Percentiles rank a stretch among this genome's conserved stretches.
Evolutionary conservation across 1,140 invertebrate genomes (phyloP).

Genomic region (Drosophila pseudoananassae): DNA sequence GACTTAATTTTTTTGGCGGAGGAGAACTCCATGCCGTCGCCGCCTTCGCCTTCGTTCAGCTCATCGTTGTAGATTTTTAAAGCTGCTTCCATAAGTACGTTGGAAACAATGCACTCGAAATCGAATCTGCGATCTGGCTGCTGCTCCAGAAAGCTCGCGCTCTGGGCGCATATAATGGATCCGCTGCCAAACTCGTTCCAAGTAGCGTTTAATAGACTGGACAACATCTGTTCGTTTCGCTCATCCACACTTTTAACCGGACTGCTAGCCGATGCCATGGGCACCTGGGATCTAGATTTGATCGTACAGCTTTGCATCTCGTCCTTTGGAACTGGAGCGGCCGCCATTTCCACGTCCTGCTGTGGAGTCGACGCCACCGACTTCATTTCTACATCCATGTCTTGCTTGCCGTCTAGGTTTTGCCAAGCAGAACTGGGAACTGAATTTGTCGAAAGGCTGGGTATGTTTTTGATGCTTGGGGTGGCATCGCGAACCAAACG

Average conservation of each 20-base stretch:
- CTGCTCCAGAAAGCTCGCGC: constrained; percentile 84
- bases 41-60: constrained; percentile 31
- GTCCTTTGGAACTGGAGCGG: constrained; percentile 33
- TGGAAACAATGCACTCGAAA: constrained; percentile 85
- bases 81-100: constrained; percentile 88
- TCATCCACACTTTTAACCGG: constrained; percentile 83
- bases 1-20: constrained; percentile 83
- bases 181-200: constrained; percentile 86
- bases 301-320: constrained; percentile 9
- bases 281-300: background rate
- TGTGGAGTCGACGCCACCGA: constrained; percentile 58
- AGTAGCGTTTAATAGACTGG: constrained; percentile 86
- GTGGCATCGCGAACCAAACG: constrained; percentile 56
- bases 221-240: constrained; percentile 85
- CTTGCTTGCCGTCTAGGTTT: constrained; percentile 49
- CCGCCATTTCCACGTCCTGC: constrained; percentile 60
- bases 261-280: background rate
- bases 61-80: constrained; percentile 85
- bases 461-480: constrained; percentile 22
- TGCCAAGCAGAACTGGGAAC: constrained; percentile 30
- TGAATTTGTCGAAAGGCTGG: background rate
- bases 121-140: constrained; percentile 74
- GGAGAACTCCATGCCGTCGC: constrained; percentile 69
- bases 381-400: constrained; percentile 79
- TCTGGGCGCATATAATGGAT: constrained; percentile 86